Evolutionary conservation across 2,113 vertebrate species (phyloP), one percentile per base, ranked within the genome.

Genomic region (Micronycteris hirsuta): DNA sequence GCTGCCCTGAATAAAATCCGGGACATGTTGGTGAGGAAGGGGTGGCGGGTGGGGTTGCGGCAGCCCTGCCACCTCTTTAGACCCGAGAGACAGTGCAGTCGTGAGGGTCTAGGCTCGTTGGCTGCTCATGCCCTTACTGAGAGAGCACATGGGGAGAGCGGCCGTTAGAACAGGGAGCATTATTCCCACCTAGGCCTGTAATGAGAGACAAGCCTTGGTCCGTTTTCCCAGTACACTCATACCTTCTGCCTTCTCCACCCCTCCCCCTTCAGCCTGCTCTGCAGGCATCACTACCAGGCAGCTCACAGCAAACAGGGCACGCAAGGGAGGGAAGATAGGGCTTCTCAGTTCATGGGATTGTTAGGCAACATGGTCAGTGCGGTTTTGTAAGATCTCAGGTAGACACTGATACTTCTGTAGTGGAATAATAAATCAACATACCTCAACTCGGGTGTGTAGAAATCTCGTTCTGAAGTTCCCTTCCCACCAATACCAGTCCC

Each of bases 171-270:
- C 73, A 9, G 7, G 63, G 47, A 14, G 17, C 47, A 0, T 14
- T 38, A 19, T 22, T 38, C 24, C 56, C 61, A 36, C 43, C 4
- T 22, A 33, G 33, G n/a, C 85, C 70, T 36, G 5, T n/a, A 13
- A 10, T 54, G 4, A 28, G 38, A 68, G 45, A 19, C n/a, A 17
- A 43, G 49, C 28, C 10, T 19, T 4, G 4, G 71, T 41, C 45
- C 2, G 0, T 54, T 56, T 54, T 86, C 7, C 80, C 52, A 8
- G 0, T 16, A 22, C 28, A 17, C 31, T 11, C 15, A 1, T 4
- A 1, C 16, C 47, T 28, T 67, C 77, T 11, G 28, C 52, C 31
- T 28, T 67, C 76, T 15, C 7, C 31, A 4, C 20, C 26, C 7
- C 65, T 28, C 43, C 15, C 67, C 33, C 13, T 20, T 36, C 41